Base-by-base conservation (phyloP, 1,140 invertebrate genomes). In the Drosophila nannoptera region DNA sequence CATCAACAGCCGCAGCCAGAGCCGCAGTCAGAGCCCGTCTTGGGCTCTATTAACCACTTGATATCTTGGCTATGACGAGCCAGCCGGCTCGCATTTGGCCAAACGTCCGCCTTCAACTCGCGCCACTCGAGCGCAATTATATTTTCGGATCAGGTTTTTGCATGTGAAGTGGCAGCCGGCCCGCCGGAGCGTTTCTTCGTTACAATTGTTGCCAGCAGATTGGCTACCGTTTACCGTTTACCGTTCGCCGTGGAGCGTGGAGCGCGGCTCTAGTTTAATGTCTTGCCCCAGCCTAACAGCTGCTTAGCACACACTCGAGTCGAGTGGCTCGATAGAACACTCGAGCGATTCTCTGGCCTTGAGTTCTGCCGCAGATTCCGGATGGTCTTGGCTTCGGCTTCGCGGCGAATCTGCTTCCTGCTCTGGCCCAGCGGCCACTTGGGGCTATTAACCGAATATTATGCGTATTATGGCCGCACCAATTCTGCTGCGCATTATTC, bases 1-100 rank as follows among this genome's bases (percentile, higher is more conserved):
- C 80, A 77, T 77, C 76, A 78, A 73, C 72, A 48, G 53, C 53
- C 67, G 6, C n/a, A 48, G 40, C 40, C 7, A 32, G 11, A 58
- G 58, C 36, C 45, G 43, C 32, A 40, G n/a, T n/a, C n/a, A 49
- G 43, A 49, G 40, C 22, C 55, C 55, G 52, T 53, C 40, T 66
- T 58, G 56, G 61, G 48, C 69, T 87, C 69, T 82, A 65, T 76
- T 76, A 78, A 73, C 76, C 83, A 87, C 78, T 87, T 77, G 59
- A 69, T 58, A 38, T 45, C 32, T 50, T 78, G 63, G 42, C 65
- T 50, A 59, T 55, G 56, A 63, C 59, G 62, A 52, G 48, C 54
- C 54, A 43, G 35, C 55, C 14, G 12, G 65, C 56, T 53, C 53
- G 38, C 40, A 40, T 40, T 48, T 48, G 40, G 35, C 14, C 4